Evolutionary conservation across 2,888 invertebrate genomes (phyloP), one percentile per base, ranked within the genome.

Genomic region (Drosophila nr. perissopoda): DNA sequence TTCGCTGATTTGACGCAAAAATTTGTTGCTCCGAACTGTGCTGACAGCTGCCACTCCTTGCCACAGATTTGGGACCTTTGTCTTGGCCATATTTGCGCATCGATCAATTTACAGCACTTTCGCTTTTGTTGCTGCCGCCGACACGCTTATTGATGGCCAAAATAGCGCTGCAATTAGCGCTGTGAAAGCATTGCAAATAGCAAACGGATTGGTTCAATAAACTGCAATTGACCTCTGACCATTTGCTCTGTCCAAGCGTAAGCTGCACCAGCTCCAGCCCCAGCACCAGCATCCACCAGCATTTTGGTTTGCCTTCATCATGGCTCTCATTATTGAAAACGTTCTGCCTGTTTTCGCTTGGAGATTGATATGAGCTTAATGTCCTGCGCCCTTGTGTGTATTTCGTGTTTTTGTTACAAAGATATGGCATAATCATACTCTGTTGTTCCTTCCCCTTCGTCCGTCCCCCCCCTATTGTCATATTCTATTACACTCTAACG

Each of bases 41-140:
- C 58, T 46, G 51, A 46, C 52, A 66, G 53, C 60, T 66, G 63
- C 60, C 70, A 64, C 54, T 33, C 52, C 62, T 31, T 60, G 51
- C 74, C 56, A 57, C 46, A n/a, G 57, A 27, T 54, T 40, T 51
- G 49, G 16, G 70, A 29, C 67, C 74, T 83, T 69, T 68, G 64
- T 63, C 65, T 60, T 63, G 68, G 36, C 48, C 49, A 72, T 75
- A 66, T 81, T 79, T 89, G 74, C 48, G 33, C 75, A 88, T 88
- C 82, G 86, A 82, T 89, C 85, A 84, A 77, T 71, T 85, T 88
- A 72, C 90, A 85, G 85, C 77, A 88, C 82, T 88, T 89, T 85
- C 75, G 64, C 73, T 72, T 75, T 65, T 65, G 29, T 54, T 21
- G 53, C 52, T 34, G 29, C 29, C 25, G 10, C 4, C 29, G 27